Evolutionary conservation across 2,888 invertebrate genomes (phyloP), one percentile per base, ranked within the genome.

Genomic region (Andrena haemorrhoa): DNA sequence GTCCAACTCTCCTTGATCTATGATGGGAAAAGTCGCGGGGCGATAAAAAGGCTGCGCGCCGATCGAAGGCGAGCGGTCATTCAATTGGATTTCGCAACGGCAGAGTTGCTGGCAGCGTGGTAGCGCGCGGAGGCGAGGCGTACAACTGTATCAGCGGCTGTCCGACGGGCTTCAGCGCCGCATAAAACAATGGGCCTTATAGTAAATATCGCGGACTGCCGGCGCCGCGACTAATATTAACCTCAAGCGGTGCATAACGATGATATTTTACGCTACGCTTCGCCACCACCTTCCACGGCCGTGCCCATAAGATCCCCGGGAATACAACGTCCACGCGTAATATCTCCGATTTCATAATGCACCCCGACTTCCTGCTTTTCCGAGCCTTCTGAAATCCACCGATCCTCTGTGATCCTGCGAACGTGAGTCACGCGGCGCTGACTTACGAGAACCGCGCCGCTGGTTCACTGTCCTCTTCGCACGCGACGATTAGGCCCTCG

Each of bases 291-390:
- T 68, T 51, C 69, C 47, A 51, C 60, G 49, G 10, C 64, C 73
- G 79, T 72, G 75, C 74, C 75, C 87, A 79, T 87, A 87, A 87
- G 65, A 72, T 80, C 80, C 23, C 31, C 72, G 64, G 73, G 79
- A 80, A 87, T 86, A 84, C 82, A 82, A 85, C 86, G 82, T 82
- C 88, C 82, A 53, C 84, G 60, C 86, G 78, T 86, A 87, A 87
- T 86, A 87, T 87, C 79, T 84, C 76, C 79, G 84, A 86, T 86
- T 87, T 87, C 88, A 84, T 86, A 87, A 87, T 87, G 74, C 76
- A 51, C 73, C 66, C 69, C 70, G 56, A 75, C 78, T 86, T 85
- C 77, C 82, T 77, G 78, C 73, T 87, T 76, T 84, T 75, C 79
- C 87, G 63, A 60, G 69, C 73, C 76, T 73, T 10, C 70, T 75